Conservation (phyloP, 2,113 vertebrate species). For the Cyprinodon variegatus region DNA sequence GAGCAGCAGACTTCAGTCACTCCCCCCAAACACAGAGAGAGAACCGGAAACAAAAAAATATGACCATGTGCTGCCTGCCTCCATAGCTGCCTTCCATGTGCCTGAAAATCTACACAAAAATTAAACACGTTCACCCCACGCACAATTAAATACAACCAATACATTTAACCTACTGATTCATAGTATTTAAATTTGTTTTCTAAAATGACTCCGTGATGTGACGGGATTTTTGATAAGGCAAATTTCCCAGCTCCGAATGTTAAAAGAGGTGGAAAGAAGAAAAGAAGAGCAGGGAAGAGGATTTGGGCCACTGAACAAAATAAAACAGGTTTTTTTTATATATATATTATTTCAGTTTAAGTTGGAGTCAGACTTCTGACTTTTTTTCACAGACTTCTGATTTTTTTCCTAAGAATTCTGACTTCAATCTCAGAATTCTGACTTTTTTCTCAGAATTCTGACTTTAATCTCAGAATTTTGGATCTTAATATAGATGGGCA, state of each 20-base stretch:
- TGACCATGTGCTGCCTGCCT: not conserved
- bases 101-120: conserved; percentile 12
- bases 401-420: too few species aligned
- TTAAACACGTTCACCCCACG: not conserved
- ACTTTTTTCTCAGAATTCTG: too few species aligned
- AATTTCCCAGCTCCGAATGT: not conserved
- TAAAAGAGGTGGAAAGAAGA: not conserved
- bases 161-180: rapidly evolving
- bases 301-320: too few species aligned
- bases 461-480: too few species aligned
- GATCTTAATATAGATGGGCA: too few species aligned
- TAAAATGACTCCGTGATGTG: too few species aligned
- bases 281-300: too few species aligned
- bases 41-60: not conserved
- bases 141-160: not conserved
- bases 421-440: too few species aligned
- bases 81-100: not conserved
- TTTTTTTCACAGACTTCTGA: too few species aligned
- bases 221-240: conserved; percentile 1
- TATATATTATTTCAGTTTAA: too few species aligned
- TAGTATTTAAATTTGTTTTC: rapidly evolving
- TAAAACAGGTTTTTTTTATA: too few species aligned
- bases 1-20: conserved; percentile 12
- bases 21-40: not conserved
- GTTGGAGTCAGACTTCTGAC: too few species aligned